Conservation (phyloP, 1,140 invertebrate genomes). For the Dinothrombium tinctorium region DNA sequence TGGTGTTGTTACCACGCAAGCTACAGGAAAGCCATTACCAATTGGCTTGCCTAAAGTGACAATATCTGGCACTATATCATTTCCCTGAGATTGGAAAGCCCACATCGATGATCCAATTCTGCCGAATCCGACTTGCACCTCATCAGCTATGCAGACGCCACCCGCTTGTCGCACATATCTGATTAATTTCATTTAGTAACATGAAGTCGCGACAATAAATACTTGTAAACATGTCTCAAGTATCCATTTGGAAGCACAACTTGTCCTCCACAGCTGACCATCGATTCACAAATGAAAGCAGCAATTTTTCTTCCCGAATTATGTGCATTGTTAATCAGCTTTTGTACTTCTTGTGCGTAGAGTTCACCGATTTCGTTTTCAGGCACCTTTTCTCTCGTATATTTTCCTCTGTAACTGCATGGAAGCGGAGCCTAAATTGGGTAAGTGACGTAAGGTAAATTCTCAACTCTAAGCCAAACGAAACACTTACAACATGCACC, state of each 20-base stretch:
- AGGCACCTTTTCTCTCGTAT: conserved; percentile 39
- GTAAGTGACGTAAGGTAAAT: background rate
- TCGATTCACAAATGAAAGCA: conserved; percentile 78
- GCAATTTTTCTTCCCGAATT: conserved; percentile 33
- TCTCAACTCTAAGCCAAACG: background rate
- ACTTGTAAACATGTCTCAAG: conserved; percentile 54
- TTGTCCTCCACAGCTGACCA: conserved; percentile 93
- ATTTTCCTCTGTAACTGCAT: conserved; percentile 76
- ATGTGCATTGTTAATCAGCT: conserved; percentile 36
- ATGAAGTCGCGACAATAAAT: too few relatives aligned
- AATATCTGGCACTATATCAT: conserved; percentile 74
- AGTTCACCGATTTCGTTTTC: conserved; percentile 45
- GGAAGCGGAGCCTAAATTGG: conserved; percentile 54
- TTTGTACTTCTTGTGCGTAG: conserved; percentile 65
- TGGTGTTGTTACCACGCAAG: conserved; percentile 80
- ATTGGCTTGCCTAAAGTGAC: conserved; percentile 94
- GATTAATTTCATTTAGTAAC: too few relatives aligned
- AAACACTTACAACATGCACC: conserved; percentile 62
- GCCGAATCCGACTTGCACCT: conserved; percentile 94
- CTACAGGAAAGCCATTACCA: conserved; percentile 73
- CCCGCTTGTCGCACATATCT: conserved; percentile 49
- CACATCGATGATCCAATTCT: conserved; percentile 81
- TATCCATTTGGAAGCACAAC: conserved; percentile 75
- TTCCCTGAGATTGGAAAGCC: conserved; percentile 74
- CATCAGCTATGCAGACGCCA: conserved; percentile 88